Conservation (phyloP, 2,113 vertebrate genomes). For the Sander vitreus region DNA sequence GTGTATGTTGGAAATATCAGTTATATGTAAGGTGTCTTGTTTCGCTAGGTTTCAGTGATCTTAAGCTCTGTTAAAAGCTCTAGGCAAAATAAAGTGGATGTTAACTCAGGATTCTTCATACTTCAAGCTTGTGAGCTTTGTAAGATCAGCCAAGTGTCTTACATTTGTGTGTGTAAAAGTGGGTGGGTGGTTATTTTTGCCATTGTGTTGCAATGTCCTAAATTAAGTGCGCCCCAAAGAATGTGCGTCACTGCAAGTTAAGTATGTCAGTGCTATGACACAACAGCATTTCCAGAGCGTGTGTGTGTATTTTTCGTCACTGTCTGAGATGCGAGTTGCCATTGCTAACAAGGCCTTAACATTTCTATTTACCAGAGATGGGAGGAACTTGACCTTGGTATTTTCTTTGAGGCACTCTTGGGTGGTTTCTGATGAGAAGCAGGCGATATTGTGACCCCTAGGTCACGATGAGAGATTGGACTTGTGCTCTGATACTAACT, state of each 20-base stretch:
- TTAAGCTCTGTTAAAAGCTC: neutral
- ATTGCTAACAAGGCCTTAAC: constrained; percentile 46
- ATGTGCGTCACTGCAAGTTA: neutral
- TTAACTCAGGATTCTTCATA: neutral
- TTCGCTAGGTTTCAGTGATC: neutral
- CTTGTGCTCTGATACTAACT: constrained; percentile 41
- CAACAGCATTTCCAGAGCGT: neutral
- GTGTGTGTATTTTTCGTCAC: neutral
- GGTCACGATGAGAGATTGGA: constrained; percentile 60
- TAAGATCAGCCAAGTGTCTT: neutral
- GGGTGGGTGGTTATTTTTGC: constrained; percentile 40
- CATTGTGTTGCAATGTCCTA: constrained; percentile 15
- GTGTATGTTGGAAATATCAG: neutral
- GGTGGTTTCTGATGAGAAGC: constrained; percentile 59
- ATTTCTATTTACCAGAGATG: constrained; percentile 52
- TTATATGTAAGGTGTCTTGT: neutral
- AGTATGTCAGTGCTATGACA: constrained; percentile 22
- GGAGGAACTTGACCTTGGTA: constrained; percentile 52
- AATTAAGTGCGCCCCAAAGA: neutral
- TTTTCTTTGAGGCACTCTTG: constrained; percentile 34
- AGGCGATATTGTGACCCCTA: constrained; percentile 43
- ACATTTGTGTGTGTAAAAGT: neutral
- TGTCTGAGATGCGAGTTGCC: neutral
- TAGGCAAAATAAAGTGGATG: neutral
- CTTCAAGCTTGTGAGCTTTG: neutral